A percentile compares a stretch with the other conserved stretches of the same genome.
Evolutionary conservation across 2,888 invertebrate genomes (phyloP).

Genomic region (Loripinus fragilis): DNA sequence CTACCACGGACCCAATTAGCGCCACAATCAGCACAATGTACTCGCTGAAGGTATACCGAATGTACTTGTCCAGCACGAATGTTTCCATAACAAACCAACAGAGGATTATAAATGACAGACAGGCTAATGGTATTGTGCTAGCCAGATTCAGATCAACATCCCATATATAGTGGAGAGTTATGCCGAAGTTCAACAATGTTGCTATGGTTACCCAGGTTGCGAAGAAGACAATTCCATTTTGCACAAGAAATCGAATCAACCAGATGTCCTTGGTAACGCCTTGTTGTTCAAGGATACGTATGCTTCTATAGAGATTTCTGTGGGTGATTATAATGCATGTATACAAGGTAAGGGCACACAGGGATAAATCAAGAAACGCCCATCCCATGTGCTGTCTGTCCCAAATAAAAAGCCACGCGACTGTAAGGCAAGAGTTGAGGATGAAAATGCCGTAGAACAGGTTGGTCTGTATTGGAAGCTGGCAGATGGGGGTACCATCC

Average conservation of each 20-base stretch:
- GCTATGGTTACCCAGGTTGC: slow-evolving; percentile 78
- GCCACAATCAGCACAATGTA: slow-evolving; percentile 74
- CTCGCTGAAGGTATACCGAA: slow-evolving; percentile 74
- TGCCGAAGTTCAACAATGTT: slow-evolving; percentile 73
- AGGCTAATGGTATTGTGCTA: slow-evolving; percentile 70
- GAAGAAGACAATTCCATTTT: slow-evolving; percentile 80
- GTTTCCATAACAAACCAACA: slow-evolving; percentile 76
- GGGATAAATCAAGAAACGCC: slow-evolving; percentile 61
- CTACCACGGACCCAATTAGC: slow-evolving; percentile 66
- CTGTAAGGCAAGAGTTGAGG: slow-evolving; percentile 63
- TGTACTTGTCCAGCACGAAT: slow-evolving; percentile 71
- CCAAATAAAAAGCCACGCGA: slow-evolving; percentile 78
- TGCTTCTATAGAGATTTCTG: slow-evolving; percentile 66
- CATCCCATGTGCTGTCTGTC: slow-evolving; percentile 69
- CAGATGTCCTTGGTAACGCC: slow-evolving; percentile 71
- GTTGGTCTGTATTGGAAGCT: slow-evolving; percentile 60
- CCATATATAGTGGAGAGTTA: slow-evolving; percentile 70
- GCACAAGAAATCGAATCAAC: slow-evolving; percentile 76
- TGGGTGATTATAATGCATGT: slow-evolving; percentile 69
- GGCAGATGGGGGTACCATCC: slow-evolving; percentile 31
- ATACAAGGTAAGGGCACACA: slow-evolving; percentile 67
- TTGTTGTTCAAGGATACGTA: slow-evolving; percentile 55
- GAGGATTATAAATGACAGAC: slow-evolving; percentile 67
- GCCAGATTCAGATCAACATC: slow-evolving; percentile 54
- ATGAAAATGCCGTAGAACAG: slow-evolving; percentile 67